A percentile compares a stretch with the other conserved stretches of the same genome.
Evolutionary conservation across 2,888 invertebrate species (phyloP).

Genomic region (Apotomis capreana): DNA sequence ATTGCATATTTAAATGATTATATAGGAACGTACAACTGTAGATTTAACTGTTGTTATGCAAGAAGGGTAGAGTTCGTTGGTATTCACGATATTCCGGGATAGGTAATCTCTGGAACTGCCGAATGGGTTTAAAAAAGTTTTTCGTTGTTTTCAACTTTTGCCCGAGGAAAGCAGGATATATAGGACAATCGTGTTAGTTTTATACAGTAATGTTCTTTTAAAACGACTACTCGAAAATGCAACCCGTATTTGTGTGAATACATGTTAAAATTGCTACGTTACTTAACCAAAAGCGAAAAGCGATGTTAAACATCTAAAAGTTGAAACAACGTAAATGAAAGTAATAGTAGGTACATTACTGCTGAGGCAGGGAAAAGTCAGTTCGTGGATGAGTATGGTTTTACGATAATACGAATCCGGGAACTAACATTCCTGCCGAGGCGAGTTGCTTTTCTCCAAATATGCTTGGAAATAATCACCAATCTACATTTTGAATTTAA

Average conservation of each 20-base stretch:
- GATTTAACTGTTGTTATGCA: neutral
- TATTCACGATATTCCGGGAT: constrained; percentile 28
- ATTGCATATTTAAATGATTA: neutral
- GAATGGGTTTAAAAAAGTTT: constrained; percentile 36
- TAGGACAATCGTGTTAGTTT: constrained; percentile 30
- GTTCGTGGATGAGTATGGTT: no score
- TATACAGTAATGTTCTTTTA: constrained; percentile 24
- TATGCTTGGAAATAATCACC: no score
- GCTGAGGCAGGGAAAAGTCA: no score
- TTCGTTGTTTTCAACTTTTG: constrained; percentile 33
- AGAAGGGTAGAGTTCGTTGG: constrained; percentile 13
- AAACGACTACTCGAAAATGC: constrained; percentile 24
- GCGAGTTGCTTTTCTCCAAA: no score
- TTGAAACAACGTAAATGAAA: neutral
- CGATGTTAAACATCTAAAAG: neutral
- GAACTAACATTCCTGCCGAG: no score
- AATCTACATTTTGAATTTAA: no score
- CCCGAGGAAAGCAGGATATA: constrained; percentile 26
- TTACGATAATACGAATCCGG: no score
- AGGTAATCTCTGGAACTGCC: constrained; percentile 35
- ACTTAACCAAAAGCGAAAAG: neutral
- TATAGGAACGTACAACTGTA: neutral
- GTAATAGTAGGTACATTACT: neutral
- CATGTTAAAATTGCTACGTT: neutral
- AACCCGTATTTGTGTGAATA: neutral